phyloP scores from a whole-genome alignment of 2,797 vertebrate genomes.

The Takifugu ocellatus region DNA sequence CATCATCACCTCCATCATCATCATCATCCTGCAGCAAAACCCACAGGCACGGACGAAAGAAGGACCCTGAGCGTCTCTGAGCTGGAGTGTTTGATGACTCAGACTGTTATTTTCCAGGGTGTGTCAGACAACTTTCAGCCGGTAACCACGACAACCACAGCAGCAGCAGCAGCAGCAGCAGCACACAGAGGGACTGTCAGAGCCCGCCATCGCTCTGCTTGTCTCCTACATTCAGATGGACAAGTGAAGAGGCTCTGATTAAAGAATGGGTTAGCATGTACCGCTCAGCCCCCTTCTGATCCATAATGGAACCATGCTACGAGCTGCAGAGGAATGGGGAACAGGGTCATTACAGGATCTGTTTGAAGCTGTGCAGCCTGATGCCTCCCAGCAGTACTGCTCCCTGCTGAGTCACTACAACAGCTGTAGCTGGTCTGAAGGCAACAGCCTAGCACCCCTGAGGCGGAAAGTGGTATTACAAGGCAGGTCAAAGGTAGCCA shows the following conservation, averaged over 20 bases:
- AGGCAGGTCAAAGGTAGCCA: too few relatives aligned
- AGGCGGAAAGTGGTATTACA: too few relatives aligned
- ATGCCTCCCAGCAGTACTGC: slow-evolving; percentile 5
- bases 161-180: too few relatives aligned
- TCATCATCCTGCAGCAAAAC: neutral
- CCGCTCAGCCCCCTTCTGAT: slow-evolving; percentile 14
- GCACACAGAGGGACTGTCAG: too few relatives aligned
- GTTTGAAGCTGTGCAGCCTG: slow-evolving; percentile 24
- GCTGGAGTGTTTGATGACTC: neutral
- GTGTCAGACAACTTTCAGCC: slow-evolving; percentile 28
- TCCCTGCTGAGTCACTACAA: slow-evolving; percentile 24
- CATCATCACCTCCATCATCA: neutral
- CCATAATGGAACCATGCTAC: slow-evolving; percentile 19
- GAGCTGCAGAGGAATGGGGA: slow-evolving; percentile 16
- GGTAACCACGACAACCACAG: slow-evolving; percentile 31
- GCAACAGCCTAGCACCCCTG: too few relatives aligned
- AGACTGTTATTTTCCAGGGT: slow-evolving; percentile 41
- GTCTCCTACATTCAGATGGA: neutral
- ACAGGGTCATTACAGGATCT: slow-evolving; percentile 20
- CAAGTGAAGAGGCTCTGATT: too few relatives aligned
- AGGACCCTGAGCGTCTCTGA: neutral
- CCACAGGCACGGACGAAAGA: neutral
- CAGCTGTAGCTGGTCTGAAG: too few relatives aligned
- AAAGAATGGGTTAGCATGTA: slow-evolving; percentile 1
- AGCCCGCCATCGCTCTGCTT: neutral